These are phyloP conservation scores for Blera fallax DNA, from an alignment of 2,888 invertebrate genomes.

Conservation along the genomic window DNA sequence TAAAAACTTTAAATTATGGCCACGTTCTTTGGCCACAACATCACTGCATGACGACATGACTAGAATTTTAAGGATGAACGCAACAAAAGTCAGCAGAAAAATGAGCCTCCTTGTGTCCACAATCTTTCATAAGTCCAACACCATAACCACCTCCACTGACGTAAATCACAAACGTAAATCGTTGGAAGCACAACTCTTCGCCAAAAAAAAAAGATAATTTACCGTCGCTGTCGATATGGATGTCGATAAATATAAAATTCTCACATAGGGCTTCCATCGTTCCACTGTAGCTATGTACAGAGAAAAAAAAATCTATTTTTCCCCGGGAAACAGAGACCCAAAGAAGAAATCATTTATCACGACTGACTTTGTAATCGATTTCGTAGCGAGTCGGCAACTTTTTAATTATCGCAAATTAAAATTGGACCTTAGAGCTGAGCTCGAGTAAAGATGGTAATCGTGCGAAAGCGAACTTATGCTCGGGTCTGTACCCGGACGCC, in stretches of 20 bases:
- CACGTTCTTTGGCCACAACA: not conserved
- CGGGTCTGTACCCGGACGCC: too few relatives aligned
- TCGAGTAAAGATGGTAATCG: not conserved
- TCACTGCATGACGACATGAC: not conserved
- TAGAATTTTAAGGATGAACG: not conserved
- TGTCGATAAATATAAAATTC: not conserved
- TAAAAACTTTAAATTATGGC: conserved; percentile 7
- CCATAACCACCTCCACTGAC: not conserved
- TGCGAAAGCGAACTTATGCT: not conserved
- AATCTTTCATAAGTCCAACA: conserved; percentile 1
- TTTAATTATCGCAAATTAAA: conserved; percentile 50
- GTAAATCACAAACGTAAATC: not conserved
- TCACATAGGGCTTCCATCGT: not conserved
- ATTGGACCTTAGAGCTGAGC: too few relatives aligned
- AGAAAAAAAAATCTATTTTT: not conserved
- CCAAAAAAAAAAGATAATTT: conserved; percentile 5
- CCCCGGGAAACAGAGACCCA: not conserved
- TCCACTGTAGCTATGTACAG: not conserved
- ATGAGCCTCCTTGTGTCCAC: not conserved
- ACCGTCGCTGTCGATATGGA: not conserved
- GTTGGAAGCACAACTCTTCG: not conserved
- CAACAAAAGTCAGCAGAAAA: not conserved
- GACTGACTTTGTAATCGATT: conserved; percentile 37
- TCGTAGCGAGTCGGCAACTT: conserved; percentile 37
- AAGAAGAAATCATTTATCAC: conserved; percentile 31